Base-by-base conservation (phyloP, 2,113 vertebrate species). In the Rousettus leschenaultii region DNA sequence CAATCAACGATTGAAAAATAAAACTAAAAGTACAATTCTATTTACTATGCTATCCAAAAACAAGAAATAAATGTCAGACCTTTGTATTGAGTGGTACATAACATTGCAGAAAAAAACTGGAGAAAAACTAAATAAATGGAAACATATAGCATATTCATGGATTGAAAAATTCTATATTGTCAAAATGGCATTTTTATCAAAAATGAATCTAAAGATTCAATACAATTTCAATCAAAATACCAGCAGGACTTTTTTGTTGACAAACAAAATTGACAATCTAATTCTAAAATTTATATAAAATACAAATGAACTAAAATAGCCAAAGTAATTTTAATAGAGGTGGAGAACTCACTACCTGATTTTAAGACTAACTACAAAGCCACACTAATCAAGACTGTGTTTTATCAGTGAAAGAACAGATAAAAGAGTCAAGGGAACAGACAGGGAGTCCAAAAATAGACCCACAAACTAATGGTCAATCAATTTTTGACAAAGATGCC, bases 231-330 rank as follows among this genome's bases (percentile, higher is more conserved):
- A 68, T 73, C n/a, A 95, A 89, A 86, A 83, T 59, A 8, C 24
- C 59, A 92, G 40, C 21, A 79, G n/a, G 28, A 82, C 8, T 75
- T 80, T 45, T 45, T 43, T 51, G 9, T 51, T 53, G 59, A 51
- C 51, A 51, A 51, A 51, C 51, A 51, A 89, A 84, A 78, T 13
- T 71, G 35, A 85, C 35, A 89, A 79, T 55, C 35, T 90, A 68
- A 38, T 85, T 93, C 77, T 83, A 71, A 96, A 91, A 95, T 85
- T 61, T 63, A 73, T 86, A 84, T 35, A 77, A 77, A 94, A 88
- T 73, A 28, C 57, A 91, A 91, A 85, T 75, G 48, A 88, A 51
- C 75, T 75, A 74, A 79, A 83, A 83, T 22, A 90, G 33, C 33
- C 59, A 71, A 63, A 24, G 59, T 22, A 84, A 84, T 88, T 85